Conservation (phyloP, 2,888 invertebrate species). For the Eupithecia dodoneata region DNA sequence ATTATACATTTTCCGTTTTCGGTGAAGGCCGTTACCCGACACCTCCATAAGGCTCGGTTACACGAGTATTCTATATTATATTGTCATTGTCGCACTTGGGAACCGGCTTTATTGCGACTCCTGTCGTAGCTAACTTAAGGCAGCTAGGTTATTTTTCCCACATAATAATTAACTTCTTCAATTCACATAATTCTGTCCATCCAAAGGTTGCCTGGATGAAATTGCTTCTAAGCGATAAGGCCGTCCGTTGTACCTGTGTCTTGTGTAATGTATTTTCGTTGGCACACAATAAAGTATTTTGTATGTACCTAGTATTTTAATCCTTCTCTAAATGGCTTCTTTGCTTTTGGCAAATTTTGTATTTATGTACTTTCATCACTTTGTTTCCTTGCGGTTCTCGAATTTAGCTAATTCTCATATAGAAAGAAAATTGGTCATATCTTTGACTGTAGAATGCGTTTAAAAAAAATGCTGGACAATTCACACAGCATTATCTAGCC, state of each 20-base stretch:
- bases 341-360: not conserved
- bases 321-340: too few species aligned
- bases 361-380: not conserved
- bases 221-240: too few species aligned
- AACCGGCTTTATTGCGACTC: conserved; percentile 46
- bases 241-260: too few species aligned
- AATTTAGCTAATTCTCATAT: not conserved
- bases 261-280: too few species aligned
- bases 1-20: conserved; percentile 29
- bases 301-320: too few species aligned
- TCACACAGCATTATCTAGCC: too few species aligned
- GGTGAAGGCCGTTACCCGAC: conserved; percentile 36
- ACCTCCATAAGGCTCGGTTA: conserved; percentile 40
- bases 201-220: not conserved
- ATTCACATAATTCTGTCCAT: not conserved
- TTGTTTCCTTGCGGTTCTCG: not conserved
- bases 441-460: too few species aligned
- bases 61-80: conserved; percentile 18
- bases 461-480: too few species aligned
- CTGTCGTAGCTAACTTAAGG: conserved; percentile 9
- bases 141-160: conserved; percentile 9
- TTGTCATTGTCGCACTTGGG: conserved; percentile 38
- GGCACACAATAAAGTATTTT: too few species aligned
- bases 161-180: not conserved
- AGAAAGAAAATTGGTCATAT: not conserved